Evolutionary conservation across 2,888 invertebrate species (phyloP), one percentile per base, ranked within the genome.

Genomic region (Drosophila suboccidentalis): DNA sequence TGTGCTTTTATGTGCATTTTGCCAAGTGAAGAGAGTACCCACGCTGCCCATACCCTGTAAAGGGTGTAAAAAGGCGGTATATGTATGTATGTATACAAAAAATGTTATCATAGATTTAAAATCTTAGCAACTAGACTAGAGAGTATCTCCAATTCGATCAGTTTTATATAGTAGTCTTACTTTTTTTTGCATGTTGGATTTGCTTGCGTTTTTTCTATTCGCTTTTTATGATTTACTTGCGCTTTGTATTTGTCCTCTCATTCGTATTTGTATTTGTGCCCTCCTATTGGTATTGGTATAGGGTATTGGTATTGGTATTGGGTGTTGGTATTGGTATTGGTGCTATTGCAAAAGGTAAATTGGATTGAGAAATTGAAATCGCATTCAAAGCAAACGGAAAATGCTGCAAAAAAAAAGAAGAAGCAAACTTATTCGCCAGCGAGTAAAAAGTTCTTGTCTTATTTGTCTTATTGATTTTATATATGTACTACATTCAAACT

Each of bases 351-450:
- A 38, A 82, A 89, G 87, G 84, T 84, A 89, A 89, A 84, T 84
- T 84, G 84, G 84, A 84, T 84, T 84, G 84, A 84, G 85, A 82
- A 84, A 84, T 89, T 89, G 84, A 85, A 84, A 89, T 84, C 84
- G 89, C 84, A 84, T 87, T 89, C 73, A 44, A 22, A 75, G 77
- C 81, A 29, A 44, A 43, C 50, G 64, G 43, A 62, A 64, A 58
- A 69, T 43, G 59, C 26, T 43, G 53, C 54, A 17, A 61, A 43
- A 47, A 43, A 58, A 43, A 22, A 19, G 11, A 19, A 57, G 34
- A 50, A 49, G 29, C 34, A 38, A 47, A 46, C 11, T 47, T 67
- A 19, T 75, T 68, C 43, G 43, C 38, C 47, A 75, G 68, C 63
- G 53, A 74, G 51, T 69, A 57, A 68, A 87, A 85, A 62, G 65